Evolutionary conservation across 1,140 invertebrate genomes (phyloP), one percentile per base, ranked within the genome.

Genomic region (Drosophila arizonae): DNA sequence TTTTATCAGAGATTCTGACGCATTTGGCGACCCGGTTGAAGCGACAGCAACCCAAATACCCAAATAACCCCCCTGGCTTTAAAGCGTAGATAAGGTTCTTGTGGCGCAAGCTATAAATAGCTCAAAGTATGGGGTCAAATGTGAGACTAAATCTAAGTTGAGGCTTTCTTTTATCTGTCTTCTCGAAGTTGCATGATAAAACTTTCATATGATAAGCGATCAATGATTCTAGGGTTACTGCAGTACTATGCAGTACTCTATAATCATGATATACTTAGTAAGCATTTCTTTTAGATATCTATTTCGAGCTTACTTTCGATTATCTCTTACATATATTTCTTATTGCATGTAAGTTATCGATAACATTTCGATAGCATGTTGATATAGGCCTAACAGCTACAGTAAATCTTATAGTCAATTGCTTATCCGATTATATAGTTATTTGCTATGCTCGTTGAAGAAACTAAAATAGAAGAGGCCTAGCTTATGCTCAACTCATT

Each of bases 1-100:
- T 57, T 78, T 76, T 68, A 79, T 84, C 80, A 66, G 51, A 50
- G 51, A 73, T 77, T 77, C 72, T 79, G 81, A 86, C 81, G 81
- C 81, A 86, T 73, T 87, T 77, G 57, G 50, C 78, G 79, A 86
- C 81, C 75, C 75, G 75, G 50, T 68, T 69, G 26, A 63, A 39
- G 45, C 30, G 26, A n/a, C 45, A 36, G 69, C 51, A 36, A 56
- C 72, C 71, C 77, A 76, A 79, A 61, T 62, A 72, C 50, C 48
- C 58, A 33, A 55, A 30, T 56, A 39, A 46, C 28, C 46, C 21
- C 33, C 13, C 39, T 39, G 48, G 45, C 24, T 58, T 45, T 41
- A n/a, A 45, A 46, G 56, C 46, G 52, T n/a, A 11, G 36, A 41
- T 26, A 17, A 55, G 54, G 33, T 39, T 56, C 17, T 1, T 6